Percentiles rank a stretch among this genome's conserved stretches.
phyloP scores from a whole-genome alignment of 1,140 invertebrate genomes.

The Formica exsecta region DNA sequence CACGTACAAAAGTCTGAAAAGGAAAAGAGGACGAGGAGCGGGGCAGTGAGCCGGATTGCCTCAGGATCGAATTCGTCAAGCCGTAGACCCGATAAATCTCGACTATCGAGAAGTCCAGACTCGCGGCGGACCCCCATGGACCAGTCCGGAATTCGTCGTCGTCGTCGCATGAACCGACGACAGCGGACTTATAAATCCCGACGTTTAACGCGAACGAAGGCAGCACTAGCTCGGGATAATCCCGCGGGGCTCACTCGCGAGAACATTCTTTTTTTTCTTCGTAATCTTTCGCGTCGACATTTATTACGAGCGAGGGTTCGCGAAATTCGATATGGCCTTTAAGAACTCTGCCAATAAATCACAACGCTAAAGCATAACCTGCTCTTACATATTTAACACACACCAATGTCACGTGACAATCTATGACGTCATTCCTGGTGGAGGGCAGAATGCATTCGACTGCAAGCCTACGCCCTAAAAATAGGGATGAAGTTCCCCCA shows the following conservation, averaged over 20 bases:
- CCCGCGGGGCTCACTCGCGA: slow-evolving; percentile 26
- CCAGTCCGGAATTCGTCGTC: slow-evolving; percentile 38
- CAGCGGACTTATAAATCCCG: slow-evolving; percentile 66
- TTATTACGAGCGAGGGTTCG: slow-evolving; percentile 66
- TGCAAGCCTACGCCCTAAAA: slow-evolving; percentile 3
- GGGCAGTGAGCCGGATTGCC: slow-evolving; percentile 34
- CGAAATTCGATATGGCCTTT: slow-evolving; percentile 66
- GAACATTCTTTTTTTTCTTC: slow-evolving; percentile 17
- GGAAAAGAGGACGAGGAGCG: slow-evolving; percentile 6
- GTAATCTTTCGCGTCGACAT: slow-evolving; percentile 66
- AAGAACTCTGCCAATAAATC: slow-evolving; percentile 56
- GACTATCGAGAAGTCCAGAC: slow-evolving; percentile 44
- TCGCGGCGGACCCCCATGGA: slow-evolving; percentile 13
- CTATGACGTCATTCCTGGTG: slow-evolving; percentile 34
- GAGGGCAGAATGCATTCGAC: background rate
- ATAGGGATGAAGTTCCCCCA: background rate
- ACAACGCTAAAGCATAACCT: slow-evolving; percentile 22
- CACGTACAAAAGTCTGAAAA: slow-evolving; percentile 54
- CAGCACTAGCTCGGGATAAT: slow-evolving; percentile 60
- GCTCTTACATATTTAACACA: slow-evolving; percentile 10
- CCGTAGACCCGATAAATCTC: slow-evolving; percentile 72
- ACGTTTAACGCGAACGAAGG: slow-evolving; percentile 61
- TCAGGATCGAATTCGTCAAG: slow-evolving; percentile 55
- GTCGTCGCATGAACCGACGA: slow-evolving; percentile 41
- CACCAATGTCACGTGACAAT: background rate